Evolutionary conservation across 2,797 vertebrate species (phyloP).

Genomic region (Hydrolagus colliei): DNA sequence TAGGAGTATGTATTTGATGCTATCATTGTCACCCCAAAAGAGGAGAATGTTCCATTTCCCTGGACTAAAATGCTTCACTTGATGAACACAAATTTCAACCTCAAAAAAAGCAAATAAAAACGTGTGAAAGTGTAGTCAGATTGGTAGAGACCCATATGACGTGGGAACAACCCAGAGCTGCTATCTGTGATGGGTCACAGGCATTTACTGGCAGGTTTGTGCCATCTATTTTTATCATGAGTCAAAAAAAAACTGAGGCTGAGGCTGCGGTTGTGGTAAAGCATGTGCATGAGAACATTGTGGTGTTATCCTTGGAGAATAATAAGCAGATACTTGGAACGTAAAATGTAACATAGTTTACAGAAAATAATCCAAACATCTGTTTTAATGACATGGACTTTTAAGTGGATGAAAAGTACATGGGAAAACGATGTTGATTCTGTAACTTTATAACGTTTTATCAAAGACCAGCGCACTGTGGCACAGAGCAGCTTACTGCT

Average conservation of each 20-base stretch:
- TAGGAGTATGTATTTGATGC: too few species aligned
- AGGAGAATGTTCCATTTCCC: too few species aligned
- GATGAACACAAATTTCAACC: neutral
- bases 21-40: too few species aligned
- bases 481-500: slow-evolving; percentile 71
- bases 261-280: slow-evolving; percentile 57
- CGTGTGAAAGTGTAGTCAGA: neutral
- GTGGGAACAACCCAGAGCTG: neutral
- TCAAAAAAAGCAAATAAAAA: neutral
- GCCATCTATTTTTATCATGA: slow-evolving; percentile 43
- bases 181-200: neutral
- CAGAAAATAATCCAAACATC: slow-evolving; percentile 92
- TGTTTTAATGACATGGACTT: slow-evolving; percentile 89
- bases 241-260: slow-evolving; percentile 49
- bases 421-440: slow-evolving; percentile 82
- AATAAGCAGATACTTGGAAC: slow-evolving; percentile 84
- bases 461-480: slow-evolving; percentile 66
- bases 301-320: slow-evolving; percentile 77
- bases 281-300: slow-evolving; percentile 69
- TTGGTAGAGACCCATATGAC: neutral
- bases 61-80: too few species aligned
- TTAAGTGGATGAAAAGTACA: slow-evolving; percentile 68
- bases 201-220: slow-evolving; percentile 5
- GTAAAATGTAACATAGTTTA: slow-evolving; percentile 89
- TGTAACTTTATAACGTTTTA: slow-evolving; percentile 74